Base-by-base conservation (phyloP, 2,113 vertebrate genomes). In the Passer domesticus region DNA sequence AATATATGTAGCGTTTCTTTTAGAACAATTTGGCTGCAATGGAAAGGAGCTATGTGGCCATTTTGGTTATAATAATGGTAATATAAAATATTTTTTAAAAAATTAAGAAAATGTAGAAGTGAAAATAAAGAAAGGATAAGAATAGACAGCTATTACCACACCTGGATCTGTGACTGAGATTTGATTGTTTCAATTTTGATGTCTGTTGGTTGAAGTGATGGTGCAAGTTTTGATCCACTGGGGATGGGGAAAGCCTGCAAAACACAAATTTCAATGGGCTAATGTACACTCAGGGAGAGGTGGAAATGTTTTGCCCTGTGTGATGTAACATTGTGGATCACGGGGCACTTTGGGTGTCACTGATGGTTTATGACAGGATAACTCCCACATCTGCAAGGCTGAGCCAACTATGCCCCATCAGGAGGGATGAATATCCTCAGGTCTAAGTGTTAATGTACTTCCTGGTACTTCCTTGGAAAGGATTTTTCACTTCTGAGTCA, bases 291-390 rank as follows among this genome's bases (percentile, higher is more conserved):
- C 31, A 67, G 35, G 24, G 10, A 30, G 35, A 50, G 31, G 17
- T 43, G 43, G 31, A 7, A 59, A 17, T 43, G 17, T 35, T 43
- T 49, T 67, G 22, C 20, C 13, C 50, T 50, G 19, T 30, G 30
- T 72, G 56, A 31, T 53, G 17, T 31, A 25, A 21, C 39, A 31
- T 27, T 24, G 24, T 58, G 44, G 35, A 16, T 67, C 30, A 49
- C 0, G 0, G 30, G 10, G 10, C 43, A 21, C 31, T 25, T 43
- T 0, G 1, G 35, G 25, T 43, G 25, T 43, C 0, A 0, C 35
- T 49, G 43, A 17, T 75, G 60, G 16, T 43, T 58, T 50, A 11
- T 50, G 44, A 10, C 44, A 30, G 11, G 66, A 10, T 11, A 76
- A 17, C 31, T 43, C 25, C 67, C 37, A 58, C 0, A 0, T 31